Conservation (phyloP, 2,888 invertebrate genomes). For the Pseudoips prasinana region DNA sequence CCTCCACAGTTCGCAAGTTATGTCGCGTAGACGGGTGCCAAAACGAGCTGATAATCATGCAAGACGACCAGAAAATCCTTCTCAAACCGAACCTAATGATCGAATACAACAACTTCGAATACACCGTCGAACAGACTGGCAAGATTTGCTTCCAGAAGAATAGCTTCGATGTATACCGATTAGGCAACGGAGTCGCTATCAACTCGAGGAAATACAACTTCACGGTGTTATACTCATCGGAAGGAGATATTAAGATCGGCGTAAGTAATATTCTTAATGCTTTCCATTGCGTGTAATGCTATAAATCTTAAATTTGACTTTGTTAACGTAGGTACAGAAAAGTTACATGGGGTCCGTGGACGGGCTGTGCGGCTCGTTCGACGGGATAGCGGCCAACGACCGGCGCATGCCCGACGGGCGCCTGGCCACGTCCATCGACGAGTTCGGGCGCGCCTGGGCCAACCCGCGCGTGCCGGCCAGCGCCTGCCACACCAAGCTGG, state of each 20-base stretch:
- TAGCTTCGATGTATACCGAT: conserved; percentile 85
- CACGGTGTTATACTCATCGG: conserved; percentile 86
- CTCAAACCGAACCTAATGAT: conserved; percentile 85
- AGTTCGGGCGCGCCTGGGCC: conserved; percentile 91
- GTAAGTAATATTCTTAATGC: conserved; percentile 58
- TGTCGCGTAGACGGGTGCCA: conserved; percentile 84
- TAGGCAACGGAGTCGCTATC: conserved; percentile 87
- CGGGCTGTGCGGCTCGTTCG: conserved; percentile 91
- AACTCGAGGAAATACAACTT: conserved; percentile 87
- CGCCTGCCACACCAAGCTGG: conserved; percentile 83
- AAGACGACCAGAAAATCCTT: conserved; percentile 80
- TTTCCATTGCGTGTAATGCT: background rate
- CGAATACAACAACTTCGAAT: conserved; percentile 85
- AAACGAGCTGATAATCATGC: conserved; percentile 84
- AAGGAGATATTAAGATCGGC: conserved; percentile 87
- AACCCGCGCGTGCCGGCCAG: conserved; percentile 69
- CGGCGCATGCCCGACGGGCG: conserved; percentile 86
- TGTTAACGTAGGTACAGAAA: conserved; percentile 71
- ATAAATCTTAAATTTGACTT: too few relatives aligned
- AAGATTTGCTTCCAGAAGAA: conserved; percentile 83
- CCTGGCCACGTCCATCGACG: conserved; percentile 82
- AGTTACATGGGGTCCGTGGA: conserved; percentile 85
- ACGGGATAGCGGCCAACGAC: conserved; percentile 85
- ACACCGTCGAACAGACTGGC: conserved; percentile 81
- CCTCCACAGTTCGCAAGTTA: conserved; percentile 82